Conservation (phyloP, 2,113 vertebrate species). For the Pedionomus torquatus region DNA sequence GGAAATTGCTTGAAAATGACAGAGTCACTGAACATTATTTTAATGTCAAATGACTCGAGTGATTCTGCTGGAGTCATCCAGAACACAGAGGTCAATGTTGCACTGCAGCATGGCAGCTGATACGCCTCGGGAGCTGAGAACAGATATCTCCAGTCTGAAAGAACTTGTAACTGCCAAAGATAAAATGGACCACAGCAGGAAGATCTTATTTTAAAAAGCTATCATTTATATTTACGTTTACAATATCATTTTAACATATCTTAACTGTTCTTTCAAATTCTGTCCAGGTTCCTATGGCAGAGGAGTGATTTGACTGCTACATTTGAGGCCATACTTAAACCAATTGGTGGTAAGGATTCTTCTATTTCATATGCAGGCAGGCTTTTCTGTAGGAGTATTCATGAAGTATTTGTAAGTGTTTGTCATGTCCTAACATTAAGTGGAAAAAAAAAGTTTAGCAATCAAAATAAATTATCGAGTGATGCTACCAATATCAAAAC, state of each 20-base stretch:
- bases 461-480: background rate
- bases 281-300: background rate
- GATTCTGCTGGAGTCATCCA: conserved; percentile 66
- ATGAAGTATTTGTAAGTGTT: background rate
- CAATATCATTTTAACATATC: background rate
- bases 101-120: background rate
- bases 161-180: background rate
- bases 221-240: too few relatives aligned
- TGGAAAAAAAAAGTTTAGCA: background rate
- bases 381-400: background rate
- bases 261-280: background rate
- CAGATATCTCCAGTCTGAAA: background rate
- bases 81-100: conserved; percentile 54
- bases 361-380: background rate
- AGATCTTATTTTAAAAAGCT: background rate
- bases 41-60: conserved; percentile 72
- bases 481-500: background rate
- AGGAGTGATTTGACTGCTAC: background rate
- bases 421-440: background rate
- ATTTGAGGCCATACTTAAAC: background rate
- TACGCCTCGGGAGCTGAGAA: background rate
- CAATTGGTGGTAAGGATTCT: background rate
- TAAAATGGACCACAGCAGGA: background rate
- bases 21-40: conserved; percentile 71
- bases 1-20: conserved; percentile 78